Evolutionary conservation across 2,113 vertebrate genomes (phyloP).

Genomic region (Engystomops pustulosus): DNA sequence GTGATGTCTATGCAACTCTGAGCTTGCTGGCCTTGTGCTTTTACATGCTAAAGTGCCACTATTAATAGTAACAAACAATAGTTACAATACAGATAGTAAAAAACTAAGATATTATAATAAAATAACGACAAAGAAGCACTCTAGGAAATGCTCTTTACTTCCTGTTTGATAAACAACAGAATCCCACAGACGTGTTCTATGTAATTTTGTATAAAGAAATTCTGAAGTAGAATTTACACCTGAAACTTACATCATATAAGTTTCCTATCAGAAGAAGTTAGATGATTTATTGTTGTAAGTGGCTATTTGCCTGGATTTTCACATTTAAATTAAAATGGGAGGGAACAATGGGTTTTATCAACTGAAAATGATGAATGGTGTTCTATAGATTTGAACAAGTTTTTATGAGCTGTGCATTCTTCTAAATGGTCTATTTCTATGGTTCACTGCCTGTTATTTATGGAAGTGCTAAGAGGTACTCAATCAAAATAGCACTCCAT

Average conservation of each 20-base stretch:
- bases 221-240: not conserved
- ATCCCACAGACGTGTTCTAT: not conserved
- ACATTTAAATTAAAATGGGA: conserved; percentile 20
- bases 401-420: conserved; percentile 41
- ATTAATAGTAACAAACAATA: not conserved
- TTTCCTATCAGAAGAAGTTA: not conserved
- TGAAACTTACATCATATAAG: not conserved
- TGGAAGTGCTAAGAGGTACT: conserved; percentile 36
- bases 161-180: not conserved
- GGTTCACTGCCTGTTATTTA: conserved; percentile 27
- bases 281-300: conserved; percentile 20
- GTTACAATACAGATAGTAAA: not conserved
- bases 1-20: too few relatives aligned
- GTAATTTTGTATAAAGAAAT: not conserved
- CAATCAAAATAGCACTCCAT: conserved; percentile 23
- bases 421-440: not conserved
- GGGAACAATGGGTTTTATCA: conserved; percentile 1
- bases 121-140: not conserved
- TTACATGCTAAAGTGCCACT: not conserved
- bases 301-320: not conserved
- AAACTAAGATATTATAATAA: not conserved
- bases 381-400: conserved; percentile 35
- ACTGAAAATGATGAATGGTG: conserved; percentile 38
- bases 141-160: not conserved
- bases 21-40: too few relatives aligned